Evolutionary conservation across 2,888 invertebrate species (phyloP).

Genomic region (Nephrotoma flavescens): DNA sequence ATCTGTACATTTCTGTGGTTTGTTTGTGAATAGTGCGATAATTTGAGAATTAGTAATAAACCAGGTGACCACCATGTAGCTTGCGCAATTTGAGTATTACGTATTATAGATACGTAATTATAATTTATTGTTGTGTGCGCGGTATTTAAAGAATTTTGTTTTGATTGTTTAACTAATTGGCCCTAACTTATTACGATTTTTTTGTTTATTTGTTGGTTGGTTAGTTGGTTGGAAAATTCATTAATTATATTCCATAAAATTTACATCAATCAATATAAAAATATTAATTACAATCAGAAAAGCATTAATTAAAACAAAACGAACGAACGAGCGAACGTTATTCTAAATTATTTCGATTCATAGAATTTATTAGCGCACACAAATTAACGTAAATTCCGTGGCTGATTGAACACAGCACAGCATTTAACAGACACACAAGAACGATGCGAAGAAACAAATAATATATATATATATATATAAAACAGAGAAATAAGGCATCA

Average conservation of each 20-base stretch:
- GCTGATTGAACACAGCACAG: not conserved
- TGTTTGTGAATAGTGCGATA: not conserved
- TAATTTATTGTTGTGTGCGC: not conserved
- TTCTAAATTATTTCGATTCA: not conserved
- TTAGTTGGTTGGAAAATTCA: not conserved
- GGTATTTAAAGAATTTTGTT: not conserved
- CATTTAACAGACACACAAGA: not conserved
- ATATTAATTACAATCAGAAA: not conserved
- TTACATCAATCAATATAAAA: not conserved
- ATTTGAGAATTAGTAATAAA: not conserved
- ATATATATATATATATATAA: no score
- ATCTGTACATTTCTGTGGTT: not conserved
- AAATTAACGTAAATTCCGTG: not conserved
- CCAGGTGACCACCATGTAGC: not conserved
- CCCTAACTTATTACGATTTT: not conserved
- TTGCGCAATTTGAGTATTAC: not conserved
- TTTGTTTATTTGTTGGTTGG: not conserved
- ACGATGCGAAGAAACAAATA: not conserved
- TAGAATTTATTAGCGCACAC: not conserved
- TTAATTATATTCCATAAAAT: not conserved
- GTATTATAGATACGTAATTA: not conserved
- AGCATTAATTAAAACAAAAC: not conserved
- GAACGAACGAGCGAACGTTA: not conserved
- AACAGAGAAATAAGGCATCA: not conserved
- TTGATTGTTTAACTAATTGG: not conserved